Conservation (phyloP, 2,888 invertebrate genomes). For the Tenodera sinensis region DNA sequence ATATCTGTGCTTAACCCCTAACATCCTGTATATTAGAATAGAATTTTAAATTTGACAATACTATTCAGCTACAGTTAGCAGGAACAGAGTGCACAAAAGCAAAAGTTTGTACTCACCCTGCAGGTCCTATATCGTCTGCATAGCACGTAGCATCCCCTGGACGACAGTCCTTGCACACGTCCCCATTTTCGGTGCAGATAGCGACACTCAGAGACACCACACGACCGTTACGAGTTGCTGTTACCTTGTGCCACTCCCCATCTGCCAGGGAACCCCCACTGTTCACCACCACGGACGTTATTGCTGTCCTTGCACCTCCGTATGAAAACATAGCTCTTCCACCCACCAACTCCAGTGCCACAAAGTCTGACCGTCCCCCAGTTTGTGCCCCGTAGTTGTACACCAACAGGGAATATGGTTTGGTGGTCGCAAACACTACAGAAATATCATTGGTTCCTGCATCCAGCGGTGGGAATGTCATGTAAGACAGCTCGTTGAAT, state of each 20-base stretch:
- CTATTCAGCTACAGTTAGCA: no score
- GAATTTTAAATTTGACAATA: no score
- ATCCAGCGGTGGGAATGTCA: slow-evolving; percentile 82
- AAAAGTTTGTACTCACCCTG: slow-evolving; percentile 64
- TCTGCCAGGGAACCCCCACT: slow-evolving; percentile 61
- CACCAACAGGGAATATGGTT: slow-evolving; percentile 78
- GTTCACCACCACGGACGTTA: slow-evolving; percentile 72
- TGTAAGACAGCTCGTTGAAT: slow-evolving; percentile 83
- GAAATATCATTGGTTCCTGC: slow-evolving; percentile 88
- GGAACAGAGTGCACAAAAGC: not conserved
- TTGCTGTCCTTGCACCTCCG: slow-evolving; percentile 83
- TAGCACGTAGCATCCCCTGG: slow-evolving; percentile 81
- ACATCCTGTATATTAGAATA: no score
- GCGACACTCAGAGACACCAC: slow-evolving; percentile 82
- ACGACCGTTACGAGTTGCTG: slow-evolving; percentile 84
- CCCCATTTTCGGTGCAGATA: slow-evolving; percentile 79
- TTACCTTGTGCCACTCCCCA: slow-evolving; percentile 88
- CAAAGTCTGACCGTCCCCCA: slow-evolving; percentile 86
- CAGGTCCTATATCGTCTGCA: slow-evolving; percentile 79
- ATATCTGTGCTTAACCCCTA: no score
- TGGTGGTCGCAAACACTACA: slow-evolving; percentile 85
- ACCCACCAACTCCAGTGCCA: slow-evolving; percentile 82
- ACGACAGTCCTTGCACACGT: slow-evolving; percentile 79
- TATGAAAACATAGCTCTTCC: slow-evolving; percentile 87
- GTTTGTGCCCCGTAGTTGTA: slow-evolving; percentile 89